Base-by-base conservation (phyloP, 2,888 invertebrate species). In the Cantharis rufa region DNA sequence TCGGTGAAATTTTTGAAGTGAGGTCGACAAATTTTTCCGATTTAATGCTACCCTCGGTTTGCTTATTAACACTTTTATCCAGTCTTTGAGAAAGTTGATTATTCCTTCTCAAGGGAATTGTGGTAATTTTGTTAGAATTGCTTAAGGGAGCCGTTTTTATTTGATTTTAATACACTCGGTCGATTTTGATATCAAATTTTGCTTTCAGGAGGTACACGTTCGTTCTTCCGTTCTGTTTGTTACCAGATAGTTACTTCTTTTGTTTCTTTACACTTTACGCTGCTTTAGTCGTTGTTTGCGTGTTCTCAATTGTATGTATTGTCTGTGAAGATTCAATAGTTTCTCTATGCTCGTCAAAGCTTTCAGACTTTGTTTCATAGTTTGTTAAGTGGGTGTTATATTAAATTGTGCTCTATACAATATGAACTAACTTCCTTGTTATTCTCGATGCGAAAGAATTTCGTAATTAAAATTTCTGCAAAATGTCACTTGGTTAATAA, bases 61-160 rank as follows among this genome's bases (percentile, higher is more conserved):
- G 48, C 64, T 69, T 18, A 16, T 62, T 32, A 70, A 62, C 24
- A 69, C 71, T 32, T 76, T 74, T 28, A 72, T 71, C 66, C 69
- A 24, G 11, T 66, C 28, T 27, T 27, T 63, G 10, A 61, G 68
- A 15, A 48, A 64, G 24, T 73, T 61, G 72, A 71, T 63, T 72
- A 70, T 72, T 75, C 74, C 75, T 78, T 70, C 78, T 69, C 27
- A 32, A 15, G 21, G 77, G 77, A 71, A 71, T 69, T 27, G 77
- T 62, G 7, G 74, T 66, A 32, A 74, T 68, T 71, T 77, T 77
- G 64, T 77, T 78, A 68, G 72, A 73, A 63, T 76, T 76, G 61
- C 78, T 79, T 79, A 74, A 64, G 74, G 79, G 79, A 79, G 79
- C 79, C 79, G 79, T 79, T 79, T 76, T 79, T 74, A 71, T 16